Evolutionary conservation across 2,797 vertebrate genomes (phyloP), one percentile per base, ranked within the genome.

Genomic region (Pangasius sanitwongsei): DNA sequence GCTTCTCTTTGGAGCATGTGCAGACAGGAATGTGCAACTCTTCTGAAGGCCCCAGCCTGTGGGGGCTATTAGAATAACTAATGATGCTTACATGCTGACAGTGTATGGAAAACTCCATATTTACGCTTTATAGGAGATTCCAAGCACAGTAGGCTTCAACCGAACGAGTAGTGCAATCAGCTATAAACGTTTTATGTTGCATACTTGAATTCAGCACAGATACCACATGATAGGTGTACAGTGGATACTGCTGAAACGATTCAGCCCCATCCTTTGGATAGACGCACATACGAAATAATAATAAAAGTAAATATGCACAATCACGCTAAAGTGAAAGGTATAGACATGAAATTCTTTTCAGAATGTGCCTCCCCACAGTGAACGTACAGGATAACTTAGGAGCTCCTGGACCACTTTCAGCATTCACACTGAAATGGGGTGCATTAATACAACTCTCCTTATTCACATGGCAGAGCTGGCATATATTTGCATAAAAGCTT

Each of bases 31-130:
- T 28, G 57, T 72, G 86, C 83, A 86, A 90, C 90, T 89, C 88
- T 91, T 91, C 91, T 91, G 91, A 92, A 91, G 75, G 55, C 87
- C 80, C 53, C 90, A 92, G 91, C 92, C 48, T 78, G 41, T 75
- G 78, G 34, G 77, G 90, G 89, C 93, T 59, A 69, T 87, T 72
- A 44, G 11, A 37, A 74, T 88, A 81, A 86, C 25, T 86, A 91
- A 92, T 89, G 75, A 90, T 87, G 84, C 87, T 83, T 80, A 72
- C 91, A 91, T 85, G 57, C 87, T 89, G 91, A 72, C 16, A 67
- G 90, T 91, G 91, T 92, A 91, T 94, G 93, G 89, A 90, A 83
- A 90, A 85, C 59, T 89, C 74, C 65, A 48, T 61, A 63, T 55
- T 70, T 81, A 5, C 18, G 25, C 85, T 89, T 90, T 88, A 88